These are phyloP conservation scores for Arvicola amphibius DNA, from an alignment of 2,797 vertebrate species.

Conservation along the genomic window DNA sequence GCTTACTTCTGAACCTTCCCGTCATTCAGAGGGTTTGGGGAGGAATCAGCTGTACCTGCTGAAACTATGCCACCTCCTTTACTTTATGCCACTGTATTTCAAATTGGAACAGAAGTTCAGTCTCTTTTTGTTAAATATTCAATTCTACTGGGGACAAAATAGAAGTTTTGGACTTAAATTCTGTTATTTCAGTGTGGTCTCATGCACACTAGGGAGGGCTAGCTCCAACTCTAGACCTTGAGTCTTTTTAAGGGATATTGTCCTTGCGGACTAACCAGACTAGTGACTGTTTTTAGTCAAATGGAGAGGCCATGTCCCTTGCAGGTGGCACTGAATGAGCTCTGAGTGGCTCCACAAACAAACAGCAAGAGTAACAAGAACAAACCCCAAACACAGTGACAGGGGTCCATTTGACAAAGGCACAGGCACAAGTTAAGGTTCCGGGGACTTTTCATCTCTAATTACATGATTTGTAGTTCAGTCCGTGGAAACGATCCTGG, in stretches of 20 bases:
- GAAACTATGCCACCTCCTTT: background rate
- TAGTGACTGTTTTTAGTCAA: conserved; percentile 16
- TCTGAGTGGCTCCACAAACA: background rate
- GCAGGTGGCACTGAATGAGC: background rate
- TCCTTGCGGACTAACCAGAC: background rate
- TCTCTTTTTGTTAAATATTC: background rate
- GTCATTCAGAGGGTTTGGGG: background rate
- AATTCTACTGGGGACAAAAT: background rate
- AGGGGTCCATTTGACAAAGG: background rate
- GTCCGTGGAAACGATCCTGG: conserved; percentile 15
- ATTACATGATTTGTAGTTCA: conserved; percentile 44
- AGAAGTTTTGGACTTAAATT: background rate
- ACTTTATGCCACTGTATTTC: background rate
- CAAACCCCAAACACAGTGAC: background rate
- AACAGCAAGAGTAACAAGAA: background rate
- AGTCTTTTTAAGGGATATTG: conserved; percentile 20
- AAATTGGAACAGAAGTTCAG: background rate
- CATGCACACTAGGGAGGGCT: background rate
- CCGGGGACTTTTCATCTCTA: conserved; percentile 22
- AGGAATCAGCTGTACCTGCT: background rate
- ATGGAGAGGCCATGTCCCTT: background rate
- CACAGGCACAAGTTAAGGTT: background rate
- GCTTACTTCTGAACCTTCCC: background rate
- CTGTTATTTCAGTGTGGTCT: background rate
- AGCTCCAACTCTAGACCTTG: background rate